Conservation (phyloP, 1,140 invertebrate species). For the Eumaeus atala region DNA sequence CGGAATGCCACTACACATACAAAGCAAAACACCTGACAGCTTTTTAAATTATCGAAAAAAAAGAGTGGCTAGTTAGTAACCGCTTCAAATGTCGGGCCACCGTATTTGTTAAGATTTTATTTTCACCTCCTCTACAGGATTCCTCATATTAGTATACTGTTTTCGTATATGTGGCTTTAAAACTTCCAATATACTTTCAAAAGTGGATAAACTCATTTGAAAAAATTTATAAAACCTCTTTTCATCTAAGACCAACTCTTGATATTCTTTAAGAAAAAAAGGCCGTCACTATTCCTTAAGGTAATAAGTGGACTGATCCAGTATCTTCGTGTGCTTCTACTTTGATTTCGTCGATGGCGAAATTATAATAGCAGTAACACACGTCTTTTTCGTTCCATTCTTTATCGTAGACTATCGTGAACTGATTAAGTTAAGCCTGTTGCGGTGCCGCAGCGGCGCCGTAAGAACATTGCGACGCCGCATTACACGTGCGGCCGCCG, state of each 20-base stretch:
- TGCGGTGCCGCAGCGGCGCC: too few species aligned
- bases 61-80: too few species aligned
- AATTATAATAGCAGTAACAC: constrained; percentile 28
- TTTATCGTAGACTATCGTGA: too few species aligned
- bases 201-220: constrained; percentile 17
- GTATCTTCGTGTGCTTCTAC: constrained; percentile 23
- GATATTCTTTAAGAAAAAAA: constrained; percentile 23
- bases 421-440: too few species aligned
- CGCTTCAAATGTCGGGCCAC: too few species aligned
- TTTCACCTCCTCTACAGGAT: constrained; percentile 32
- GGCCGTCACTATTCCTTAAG: constrained; percentile 22
- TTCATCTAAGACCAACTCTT: constrained; percentile 25
- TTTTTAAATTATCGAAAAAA: too few species aligned
- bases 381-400: constrained; percentile 25
- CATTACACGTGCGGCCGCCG: too few species aligned
- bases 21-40: too few species aligned
- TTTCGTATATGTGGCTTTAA: constrained; percentile 30
- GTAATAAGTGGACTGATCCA: constrained; percentile 25
- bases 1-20: too few species aligned
- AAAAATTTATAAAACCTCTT: constrained; percentile 29
- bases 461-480: too few species aligned
- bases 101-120: too few species aligned
- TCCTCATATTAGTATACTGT: constrained; percentile 32
- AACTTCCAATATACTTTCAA: constrained; percentile 11
- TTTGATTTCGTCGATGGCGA: constrained; percentile 28